These are phyloP conservation scores for Enoplosus armatus DNA, from an alignment of 2,797 vertebrate species.

Conservation along the genomic window DNA sequence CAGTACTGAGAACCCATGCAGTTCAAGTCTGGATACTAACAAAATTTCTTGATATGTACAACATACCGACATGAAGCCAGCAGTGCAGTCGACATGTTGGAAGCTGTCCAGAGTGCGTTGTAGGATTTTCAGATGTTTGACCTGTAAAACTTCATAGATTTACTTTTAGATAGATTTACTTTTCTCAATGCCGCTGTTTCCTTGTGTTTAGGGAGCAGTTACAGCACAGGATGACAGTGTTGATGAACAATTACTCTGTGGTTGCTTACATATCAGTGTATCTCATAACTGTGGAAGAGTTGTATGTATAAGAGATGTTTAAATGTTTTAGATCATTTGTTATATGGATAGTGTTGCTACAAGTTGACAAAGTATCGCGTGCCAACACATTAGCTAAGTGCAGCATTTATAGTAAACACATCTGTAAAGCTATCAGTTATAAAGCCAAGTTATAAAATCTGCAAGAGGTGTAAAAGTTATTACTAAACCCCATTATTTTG, in stretches of 20 bases:
- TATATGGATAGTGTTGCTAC: background rate
- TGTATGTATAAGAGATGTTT: background rate
- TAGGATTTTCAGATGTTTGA: constrained; percentile 52
- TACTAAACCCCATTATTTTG: background rate
- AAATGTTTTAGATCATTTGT: background rate
- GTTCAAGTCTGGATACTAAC: constrained; percentile 55
- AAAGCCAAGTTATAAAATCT: too few species aligned
- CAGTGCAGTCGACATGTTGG: constrained; percentile 41
- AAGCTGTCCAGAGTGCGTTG: constrained; percentile 37
- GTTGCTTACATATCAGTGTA: background rate
- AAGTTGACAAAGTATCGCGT: constrained; percentile 27
- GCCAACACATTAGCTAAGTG: constrained; percentile 14
- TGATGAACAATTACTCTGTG: constrained; percentile 5
- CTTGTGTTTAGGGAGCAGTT: background rate
- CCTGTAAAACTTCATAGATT: constrained; percentile 30
- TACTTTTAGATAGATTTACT: background rate
- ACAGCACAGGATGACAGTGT: background rate
- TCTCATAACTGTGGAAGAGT: background rate
- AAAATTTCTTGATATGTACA: constrained; percentile 59
- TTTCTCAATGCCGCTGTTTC: background rate
- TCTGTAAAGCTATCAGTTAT: constrained; percentile 16
- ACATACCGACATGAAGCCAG: constrained; percentile 41
- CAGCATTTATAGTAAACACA: constrained; percentile 11
- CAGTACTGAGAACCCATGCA: constrained; percentile 57
- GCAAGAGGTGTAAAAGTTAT: background rate